Conservation (phyloP, 2,888 invertebrate species). For the Lasioglossum morio region DNA sequence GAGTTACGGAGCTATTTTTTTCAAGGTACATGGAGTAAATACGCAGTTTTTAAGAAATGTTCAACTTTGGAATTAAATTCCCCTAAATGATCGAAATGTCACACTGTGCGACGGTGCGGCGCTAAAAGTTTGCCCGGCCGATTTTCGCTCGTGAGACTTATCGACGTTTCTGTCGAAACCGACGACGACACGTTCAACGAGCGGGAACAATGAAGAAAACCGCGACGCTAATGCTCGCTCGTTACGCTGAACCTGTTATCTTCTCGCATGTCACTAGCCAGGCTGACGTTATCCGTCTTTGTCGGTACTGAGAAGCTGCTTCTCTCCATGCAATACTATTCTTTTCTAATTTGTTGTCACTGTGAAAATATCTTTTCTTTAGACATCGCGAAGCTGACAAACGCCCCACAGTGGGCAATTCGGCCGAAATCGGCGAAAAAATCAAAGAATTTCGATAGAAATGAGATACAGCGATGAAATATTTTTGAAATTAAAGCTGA, state of each 20-base stretch:
- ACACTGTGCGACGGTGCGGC: neutral
- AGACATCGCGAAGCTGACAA: neutral
- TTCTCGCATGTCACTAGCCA: neutral
- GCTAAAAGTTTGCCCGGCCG: neutral
- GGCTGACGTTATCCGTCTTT: neutral
- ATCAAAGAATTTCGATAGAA: too few species aligned
- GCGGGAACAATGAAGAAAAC: neutral
- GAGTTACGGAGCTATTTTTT: too few species aligned
- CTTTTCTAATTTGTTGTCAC: slow-evolving; percentile 6
- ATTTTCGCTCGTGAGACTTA: neutral
- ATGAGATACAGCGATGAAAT: too few species aligned
- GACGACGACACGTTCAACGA: neutral
- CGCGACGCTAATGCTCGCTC: neutral
- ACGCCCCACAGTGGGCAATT: neutral
- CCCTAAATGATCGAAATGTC: too few species aligned
- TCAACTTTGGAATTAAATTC: too few species aligned
- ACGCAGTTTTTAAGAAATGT: too few species aligned
- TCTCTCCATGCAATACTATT: neutral
- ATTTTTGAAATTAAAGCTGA: too few species aligned
- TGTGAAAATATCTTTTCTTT: neutral
- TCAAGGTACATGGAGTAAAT: too few species aligned
- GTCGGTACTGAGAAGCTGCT: neutral
- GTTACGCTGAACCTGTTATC: slow-evolving; percentile 12
- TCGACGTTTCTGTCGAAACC: slow-evolving; percentile 13
- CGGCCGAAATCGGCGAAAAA: too few species aligned